Evolutionary conservation across 2,797 vertebrate genomes (phyloP).

Genomic region (Pipistrellus nathusii): DNA sequence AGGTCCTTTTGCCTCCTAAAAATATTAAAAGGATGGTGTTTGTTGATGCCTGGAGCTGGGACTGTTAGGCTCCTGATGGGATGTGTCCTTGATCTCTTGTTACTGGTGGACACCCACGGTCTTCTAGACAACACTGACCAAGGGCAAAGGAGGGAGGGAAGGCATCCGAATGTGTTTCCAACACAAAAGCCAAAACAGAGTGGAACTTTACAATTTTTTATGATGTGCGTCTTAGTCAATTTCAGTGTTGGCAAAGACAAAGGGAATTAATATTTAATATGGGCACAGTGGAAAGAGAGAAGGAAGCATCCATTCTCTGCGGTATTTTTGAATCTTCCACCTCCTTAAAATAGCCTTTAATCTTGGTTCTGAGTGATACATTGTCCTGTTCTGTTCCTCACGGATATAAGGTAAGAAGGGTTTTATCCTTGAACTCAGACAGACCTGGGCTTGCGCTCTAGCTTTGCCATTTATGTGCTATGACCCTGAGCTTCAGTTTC

Average conservation of each 20-base stretch:
- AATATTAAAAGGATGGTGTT: not conserved
- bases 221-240: constrained; percentile 72
- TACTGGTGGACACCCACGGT: not conserved
- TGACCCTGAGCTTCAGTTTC: not conserved
- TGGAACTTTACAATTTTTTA: constrained; percentile 79
- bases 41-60: constrained; percentile 44
- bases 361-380: not conserved
- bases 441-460: not conserved
- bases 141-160: constrained; percentile 33
- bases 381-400: not conserved
- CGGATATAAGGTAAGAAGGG: not conserved
- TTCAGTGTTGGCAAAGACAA: constrained; percentile 77
- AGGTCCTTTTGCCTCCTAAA: not conserved
- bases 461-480: not conserved
- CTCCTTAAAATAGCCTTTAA: constrained; percentile 51
- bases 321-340: not conserved
- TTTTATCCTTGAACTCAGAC: not conserved
- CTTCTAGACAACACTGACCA: not conserved
- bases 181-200: constrained; percentile 68
- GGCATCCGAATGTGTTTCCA: constrained; percentile 26
- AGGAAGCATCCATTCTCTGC: constrained; percentile 17
- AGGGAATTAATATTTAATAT: constrained; percentile 82
- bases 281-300: constrained; percentile 41
- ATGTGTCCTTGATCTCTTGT: constrained; percentile 51
- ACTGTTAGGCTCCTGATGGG: not conserved